These are phyloP conservation scores for Apostichopus leukothele DNA, from an alignment of 53 echinoderm and acorn worm species.

Conservation along the genomic window DNA sequence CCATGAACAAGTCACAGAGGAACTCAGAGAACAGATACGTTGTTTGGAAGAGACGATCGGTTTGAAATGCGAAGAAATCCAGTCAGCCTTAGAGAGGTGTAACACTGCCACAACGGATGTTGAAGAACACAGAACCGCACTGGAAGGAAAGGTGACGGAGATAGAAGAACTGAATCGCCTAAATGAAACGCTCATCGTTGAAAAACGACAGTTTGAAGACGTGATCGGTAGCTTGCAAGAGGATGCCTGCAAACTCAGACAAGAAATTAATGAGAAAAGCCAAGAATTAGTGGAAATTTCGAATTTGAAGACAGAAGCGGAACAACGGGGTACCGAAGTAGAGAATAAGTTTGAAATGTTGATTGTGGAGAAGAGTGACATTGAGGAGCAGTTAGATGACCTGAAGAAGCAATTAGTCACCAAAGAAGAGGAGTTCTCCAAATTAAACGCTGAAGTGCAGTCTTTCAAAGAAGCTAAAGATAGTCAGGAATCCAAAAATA, in stretches of 20 bases:
- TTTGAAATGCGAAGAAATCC: constrained; percentile 11
- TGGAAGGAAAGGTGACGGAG: constrained; percentile 40
- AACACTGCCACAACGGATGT: not conserved
- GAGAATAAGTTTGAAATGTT: constrained; percentile 19
- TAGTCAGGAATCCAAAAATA: constrained; percentile 38
- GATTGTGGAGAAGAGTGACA: constrained; percentile 26
- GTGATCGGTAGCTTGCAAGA: not conserved
- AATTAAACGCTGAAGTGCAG: constrained; percentile 38
- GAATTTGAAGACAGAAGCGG: constrained; percentile 41
- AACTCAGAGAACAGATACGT: not conserved
- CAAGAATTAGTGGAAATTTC: not conserved
- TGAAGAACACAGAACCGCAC: constrained; percentile 29
- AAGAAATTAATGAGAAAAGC: not conserved
- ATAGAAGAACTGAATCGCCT: constrained; percentile 35
- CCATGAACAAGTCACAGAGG: not conserved
- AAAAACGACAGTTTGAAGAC: constrained; percentile 8
- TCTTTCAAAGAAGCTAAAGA: constrained; percentile 38
- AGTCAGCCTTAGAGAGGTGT: not conserved
- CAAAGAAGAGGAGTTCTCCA: constrained; percentile 42
- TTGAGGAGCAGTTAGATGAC: constrained; percentile 44
- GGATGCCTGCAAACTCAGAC: not conserved
- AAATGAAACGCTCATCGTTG: constrained; percentile 36
- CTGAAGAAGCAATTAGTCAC: constrained; percentile 19
- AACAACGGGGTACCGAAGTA: constrained; percentile 6
- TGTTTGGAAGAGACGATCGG: constrained; percentile 1